Percentiles rank a stretch among this genome's conserved stretches.
phyloP scores from a whole-genome alignment of 2,113 vertebrate species.

The Clarias gariepinus region DNA sequence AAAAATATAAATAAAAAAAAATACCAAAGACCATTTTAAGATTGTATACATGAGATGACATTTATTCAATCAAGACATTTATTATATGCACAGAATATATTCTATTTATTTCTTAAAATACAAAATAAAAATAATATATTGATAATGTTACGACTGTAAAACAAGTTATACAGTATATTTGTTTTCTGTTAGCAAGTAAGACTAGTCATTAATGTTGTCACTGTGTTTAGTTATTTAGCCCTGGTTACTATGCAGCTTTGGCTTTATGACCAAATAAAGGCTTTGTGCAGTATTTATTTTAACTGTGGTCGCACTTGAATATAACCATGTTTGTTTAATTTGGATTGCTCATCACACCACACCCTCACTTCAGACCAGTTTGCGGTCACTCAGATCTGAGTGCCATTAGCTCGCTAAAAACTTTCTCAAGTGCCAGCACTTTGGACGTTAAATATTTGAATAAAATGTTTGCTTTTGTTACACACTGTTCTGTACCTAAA shows the following conservation, averaged over 20 bases:
- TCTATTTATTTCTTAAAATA: too few species aligned
- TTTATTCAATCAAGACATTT: too few species aligned
- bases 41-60: neutral
- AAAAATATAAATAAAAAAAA: neutral
- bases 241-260: neutral
- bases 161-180: neutral
- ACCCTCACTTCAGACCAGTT: neutral
- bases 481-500: neutral
- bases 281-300: neutral
- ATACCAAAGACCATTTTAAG: neutral
- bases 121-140: neutral
- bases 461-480: neutral
- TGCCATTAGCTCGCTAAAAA: neutral
- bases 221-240: neutral
- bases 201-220: neutral
- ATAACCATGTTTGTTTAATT: neutral
- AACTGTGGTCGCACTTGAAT: neutral
- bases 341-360: neutral
- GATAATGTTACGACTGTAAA: neutral
- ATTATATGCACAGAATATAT: too few species aligned
- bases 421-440: neutral
- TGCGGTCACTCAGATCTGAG: neutral
- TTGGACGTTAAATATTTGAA: neutral
- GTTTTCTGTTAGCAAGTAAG: neutral
- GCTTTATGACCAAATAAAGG: neutral